Evolutionary conservation across 1,140 invertebrate species (phyloP).

Genomic region (Leptinotarsa undecemlineata): DNA sequence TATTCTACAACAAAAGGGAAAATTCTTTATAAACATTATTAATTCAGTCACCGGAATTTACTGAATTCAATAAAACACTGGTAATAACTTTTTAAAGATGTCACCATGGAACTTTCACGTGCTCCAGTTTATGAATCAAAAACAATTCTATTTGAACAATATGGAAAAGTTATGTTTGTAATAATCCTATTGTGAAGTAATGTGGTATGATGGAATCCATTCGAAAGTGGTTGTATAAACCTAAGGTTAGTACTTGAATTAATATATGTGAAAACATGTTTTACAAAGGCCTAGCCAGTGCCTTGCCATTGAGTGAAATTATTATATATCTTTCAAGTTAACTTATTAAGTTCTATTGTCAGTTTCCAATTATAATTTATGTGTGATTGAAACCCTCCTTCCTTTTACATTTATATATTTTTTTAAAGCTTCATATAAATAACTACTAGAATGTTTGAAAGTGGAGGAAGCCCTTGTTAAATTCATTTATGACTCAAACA

Average conservation of each 20-base stretch:
- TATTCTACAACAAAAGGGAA: not conserved
- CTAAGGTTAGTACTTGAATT: constrained; percentile 68
- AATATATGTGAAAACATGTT: too few species aligned
- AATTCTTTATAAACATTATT: not conserved
- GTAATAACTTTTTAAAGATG: not conserved
- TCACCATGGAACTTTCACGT: constrained; percentile 16
- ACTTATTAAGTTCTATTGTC: too few species aligned
- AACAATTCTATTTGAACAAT: not conserved
- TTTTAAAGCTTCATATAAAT: too few species aligned
- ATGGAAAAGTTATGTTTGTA: constrained; percentile 1
- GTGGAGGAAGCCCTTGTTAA: too few species aligned
- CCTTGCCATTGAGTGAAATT: too few species aligned
- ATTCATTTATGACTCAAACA: too few species aligned
- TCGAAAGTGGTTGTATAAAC: constrained; percentile 89
- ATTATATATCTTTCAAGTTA: too few species aligned
- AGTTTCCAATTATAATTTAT: too few species aligned
- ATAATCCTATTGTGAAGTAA: not conserved
- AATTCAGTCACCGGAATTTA: not conserved
- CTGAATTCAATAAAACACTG: not conserved
- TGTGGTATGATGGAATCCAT: constrained; percentile 75
- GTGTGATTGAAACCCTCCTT: too few species aligned
- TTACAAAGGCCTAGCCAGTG: too few species aligned
- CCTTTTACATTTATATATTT: too few species aligned
- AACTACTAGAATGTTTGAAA: too few species aligned
- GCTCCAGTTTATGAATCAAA: not conserved